phyloP scores from a whole-genome alignment of 2,113 vertebrate species.

The Epinephelus lanceolatus region DNA sequence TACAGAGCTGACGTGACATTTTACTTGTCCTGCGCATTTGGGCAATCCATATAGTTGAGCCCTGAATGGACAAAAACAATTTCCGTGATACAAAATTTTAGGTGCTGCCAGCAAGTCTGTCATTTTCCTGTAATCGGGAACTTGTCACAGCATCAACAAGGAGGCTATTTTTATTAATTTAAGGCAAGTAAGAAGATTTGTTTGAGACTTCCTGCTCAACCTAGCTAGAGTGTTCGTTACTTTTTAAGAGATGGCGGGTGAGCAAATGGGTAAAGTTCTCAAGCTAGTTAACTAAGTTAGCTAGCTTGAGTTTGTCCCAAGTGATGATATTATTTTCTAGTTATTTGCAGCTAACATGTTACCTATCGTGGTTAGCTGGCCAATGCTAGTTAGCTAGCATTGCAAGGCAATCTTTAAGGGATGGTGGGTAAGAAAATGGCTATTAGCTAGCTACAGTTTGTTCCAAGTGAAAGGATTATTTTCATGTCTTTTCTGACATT shows the following conservation, averaged over 20 bases:
- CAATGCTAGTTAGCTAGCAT: too few species aligned
- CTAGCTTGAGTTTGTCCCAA: too few species aligned
- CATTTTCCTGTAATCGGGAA: background rate
- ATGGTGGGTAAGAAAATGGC: too few species aligned
- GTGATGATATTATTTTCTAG: too few species aligned
- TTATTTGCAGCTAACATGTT: too few species aligned
- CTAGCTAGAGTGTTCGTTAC: background rate
- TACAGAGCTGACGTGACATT: too few species aligned
- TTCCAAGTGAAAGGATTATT: background rate
- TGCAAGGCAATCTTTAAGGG: too few species aligned
- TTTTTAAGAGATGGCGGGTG: background rate
- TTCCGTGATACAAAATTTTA: background rate
- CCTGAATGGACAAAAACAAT: background rate
- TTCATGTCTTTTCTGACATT: background rate
- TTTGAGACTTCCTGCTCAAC: background rate
- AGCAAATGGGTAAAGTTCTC: background rate
- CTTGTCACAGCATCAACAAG: background rate
- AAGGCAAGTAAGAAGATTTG: background rate
- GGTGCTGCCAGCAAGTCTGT: fast-evolving
- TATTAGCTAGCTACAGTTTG: background rate
- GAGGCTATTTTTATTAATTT: background rate
- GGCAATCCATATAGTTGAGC: too few species aligned
- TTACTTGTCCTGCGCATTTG: too few species aligned
- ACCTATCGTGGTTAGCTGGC: too few species aligned
- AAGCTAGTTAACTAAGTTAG: background rate